Conservation (phyloP, 2,888 invertebrate genomes). For the Parasteatoda lunata region DNA sequence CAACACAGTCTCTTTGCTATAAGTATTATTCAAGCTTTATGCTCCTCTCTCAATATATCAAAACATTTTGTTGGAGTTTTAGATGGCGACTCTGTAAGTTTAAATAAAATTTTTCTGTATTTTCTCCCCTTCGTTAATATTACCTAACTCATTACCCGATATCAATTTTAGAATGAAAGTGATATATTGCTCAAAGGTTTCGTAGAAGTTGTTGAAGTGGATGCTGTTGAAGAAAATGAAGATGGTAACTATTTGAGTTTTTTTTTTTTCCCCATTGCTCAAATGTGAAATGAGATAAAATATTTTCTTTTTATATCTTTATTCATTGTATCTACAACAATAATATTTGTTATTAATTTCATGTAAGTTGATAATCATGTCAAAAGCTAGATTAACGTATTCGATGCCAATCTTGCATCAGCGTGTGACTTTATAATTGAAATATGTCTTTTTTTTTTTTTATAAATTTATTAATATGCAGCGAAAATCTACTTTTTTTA, state of each 20-base stretch:
- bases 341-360: no score
- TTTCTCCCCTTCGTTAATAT: neutral
- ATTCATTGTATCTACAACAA: no score
- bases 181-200: conserved; percentile 84
- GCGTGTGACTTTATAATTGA: no score
- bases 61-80: conserved; percentile 85
- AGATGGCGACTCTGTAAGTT: conserved; percentile 79
- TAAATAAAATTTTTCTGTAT: conserved; percentile 71
- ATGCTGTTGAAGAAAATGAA: conserved; percentile 75
- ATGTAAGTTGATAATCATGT: no score
- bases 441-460: no score
- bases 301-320: no score
- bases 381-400: no score
- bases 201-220: conserved; percentile 87
- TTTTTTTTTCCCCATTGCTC: no score
- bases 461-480: no score
- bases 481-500: no score
- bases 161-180: conserved; percentile 60
- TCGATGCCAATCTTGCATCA: no score
- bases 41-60: conserved; percentile 79
- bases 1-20: conserved; percentile 82
- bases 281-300: no score
- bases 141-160: neutral
- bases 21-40: conserved; percentile 82
- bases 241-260: conserved; percentile 25